Conservation (phyloP, 2,888 invertebrate genomes). For the Hirtodrosophila alboralis region DNA sequence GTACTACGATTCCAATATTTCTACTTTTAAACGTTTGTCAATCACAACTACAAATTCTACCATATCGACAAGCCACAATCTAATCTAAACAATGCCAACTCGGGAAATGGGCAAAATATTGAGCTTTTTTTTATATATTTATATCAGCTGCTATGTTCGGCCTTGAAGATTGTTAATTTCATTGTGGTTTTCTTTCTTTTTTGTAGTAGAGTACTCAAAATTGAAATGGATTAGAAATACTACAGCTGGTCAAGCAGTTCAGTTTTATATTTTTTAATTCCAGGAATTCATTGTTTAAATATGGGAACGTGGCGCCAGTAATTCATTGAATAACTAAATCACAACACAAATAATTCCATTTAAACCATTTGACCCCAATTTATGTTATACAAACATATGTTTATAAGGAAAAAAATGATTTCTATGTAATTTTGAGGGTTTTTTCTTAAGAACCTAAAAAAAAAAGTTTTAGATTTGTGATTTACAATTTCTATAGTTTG, state of each 20-base stretch:
- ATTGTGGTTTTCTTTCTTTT: neutral
- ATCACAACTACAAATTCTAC: conserved; percentile 29
- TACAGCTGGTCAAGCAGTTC: conserved; percentile 26
- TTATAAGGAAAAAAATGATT: conserved; percentile 1
- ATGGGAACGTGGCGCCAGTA: conserved; percentile 7
- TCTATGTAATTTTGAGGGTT: conserved; percentile 10
- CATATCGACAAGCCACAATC: conserved; percentile 41
- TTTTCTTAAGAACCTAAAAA: no score
- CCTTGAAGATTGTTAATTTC: conserved; percentile 27
- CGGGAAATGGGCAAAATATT: conserved; percentile 22
- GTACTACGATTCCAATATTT: conserved; percentile 6
- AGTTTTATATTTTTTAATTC: conserved; percentile 23
- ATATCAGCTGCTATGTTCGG: conserved; percentile 37
- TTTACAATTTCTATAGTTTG: no score
- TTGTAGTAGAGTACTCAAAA: neutral
- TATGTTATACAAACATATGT: conserved; percentile 19
- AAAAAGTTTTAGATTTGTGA: no score
- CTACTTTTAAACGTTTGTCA: conserved; percentile 20
- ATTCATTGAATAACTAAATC: conserved; percentile 10
- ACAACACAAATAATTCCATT: conserved; percentile 13
- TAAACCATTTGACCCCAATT: conserved; percentile 14
- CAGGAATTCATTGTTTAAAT: conserved; percentile 26
- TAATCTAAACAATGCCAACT: conserved; percentile 45
- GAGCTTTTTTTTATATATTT: conserved; percentile 27
- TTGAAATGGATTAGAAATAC: no score